A percentile compares a stretch with the other conserved stretches of the same genome.
Evolutionary conservation across 2,113 vertebrate species (phyloP).

Genomic region (Oryzias javanicus): DNA sequence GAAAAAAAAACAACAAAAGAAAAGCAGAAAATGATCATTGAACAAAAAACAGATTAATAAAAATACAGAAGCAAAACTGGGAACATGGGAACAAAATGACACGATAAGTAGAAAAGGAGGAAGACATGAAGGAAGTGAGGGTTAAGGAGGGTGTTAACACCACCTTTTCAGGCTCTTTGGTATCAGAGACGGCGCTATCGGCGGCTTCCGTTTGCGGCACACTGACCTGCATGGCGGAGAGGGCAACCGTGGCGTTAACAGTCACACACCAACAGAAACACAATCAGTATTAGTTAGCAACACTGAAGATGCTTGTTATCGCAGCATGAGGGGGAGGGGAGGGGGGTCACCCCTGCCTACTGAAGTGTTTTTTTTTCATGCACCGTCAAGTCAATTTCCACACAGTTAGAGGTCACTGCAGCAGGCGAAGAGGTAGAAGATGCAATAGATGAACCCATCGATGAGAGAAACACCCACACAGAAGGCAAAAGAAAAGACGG

Average conservation of each 20-base stretch:
- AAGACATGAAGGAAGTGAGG: slow-evolving; percentile 21
- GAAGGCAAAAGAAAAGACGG: slow-evolving; percentile 4
- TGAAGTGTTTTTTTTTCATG: slow-evolving; percentile 23
- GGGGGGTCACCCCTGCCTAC: background rate
- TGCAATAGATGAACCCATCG: background rate
- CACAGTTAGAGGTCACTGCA: background rate
- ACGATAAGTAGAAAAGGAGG: slow-evolving; percentile 55
- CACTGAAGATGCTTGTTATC: slow-evolving; percentile 8
- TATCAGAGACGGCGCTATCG: slow-evolving; percentile 70
- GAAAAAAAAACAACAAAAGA: slow-evolving; percentile 78
- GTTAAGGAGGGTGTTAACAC: slow-evolving; percentile 64
- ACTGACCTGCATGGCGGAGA: slow-evolving; percentile 86
- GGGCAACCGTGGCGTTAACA: slow-evolving; percentile 82
- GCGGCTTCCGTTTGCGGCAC: slow-evolving; percentile 79
- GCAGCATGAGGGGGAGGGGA: background rate
- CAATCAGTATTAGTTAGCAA: slow-evolving; percentile 3
- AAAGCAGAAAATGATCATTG: slow-evolving; percentile 70
- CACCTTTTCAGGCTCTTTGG: slow-evolving; percentile 90
- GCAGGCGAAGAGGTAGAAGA: slow-evolving; percentile 8
- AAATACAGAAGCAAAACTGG: slow-evolving; percentile 45
- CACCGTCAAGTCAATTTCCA: slow-evolving; percentile 5
- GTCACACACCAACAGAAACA: slow-evolving; percentile 40
- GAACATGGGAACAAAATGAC: slow-evolving; percentile 20
- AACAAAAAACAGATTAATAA: slow-evolving; percentile 63
- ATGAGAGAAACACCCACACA: background rate